Evolutionary conservation across 2,113 vertebrate species (phyloP).

Genomic region (Tinamus guttatus): DNA sequence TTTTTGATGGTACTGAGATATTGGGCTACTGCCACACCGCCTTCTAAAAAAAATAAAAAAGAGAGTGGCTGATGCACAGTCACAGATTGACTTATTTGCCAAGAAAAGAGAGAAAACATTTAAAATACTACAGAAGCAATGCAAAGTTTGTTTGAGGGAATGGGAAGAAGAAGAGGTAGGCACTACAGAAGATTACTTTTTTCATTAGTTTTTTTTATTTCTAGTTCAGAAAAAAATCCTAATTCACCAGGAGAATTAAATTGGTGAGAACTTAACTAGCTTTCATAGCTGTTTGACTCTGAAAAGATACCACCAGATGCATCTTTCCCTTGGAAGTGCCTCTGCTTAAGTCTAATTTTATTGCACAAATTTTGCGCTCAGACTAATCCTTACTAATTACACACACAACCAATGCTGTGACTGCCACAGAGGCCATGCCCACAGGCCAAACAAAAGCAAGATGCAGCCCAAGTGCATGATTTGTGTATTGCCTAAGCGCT

Average conservation of each 20-base stretch:
- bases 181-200: background rate
- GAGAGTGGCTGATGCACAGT: background rate
- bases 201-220: background rate
- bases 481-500: background rate
- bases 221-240: background rate
- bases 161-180: background rate
- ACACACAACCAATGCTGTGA: background rate
- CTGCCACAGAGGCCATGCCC: background rate
- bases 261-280: background rate
- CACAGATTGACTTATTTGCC: background rate
- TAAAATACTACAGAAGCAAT: background rate
- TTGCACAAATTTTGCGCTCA: background rate
- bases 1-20: background rate
- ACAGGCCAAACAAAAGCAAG: background rate
- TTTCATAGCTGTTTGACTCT: background rate
- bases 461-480: background rate
- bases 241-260: background rate
- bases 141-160: background rate
- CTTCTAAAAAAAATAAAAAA: too few species aligned
- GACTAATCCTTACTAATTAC: background rate
- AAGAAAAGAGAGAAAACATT: background rate
- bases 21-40: background rate
- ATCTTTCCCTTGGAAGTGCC: background rate
- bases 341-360: background rate
- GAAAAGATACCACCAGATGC: background rate